phyloP scores from a whole-genome alignment of 2,888 invertebrate genomes.

The Tillus elongatus region DNA sequence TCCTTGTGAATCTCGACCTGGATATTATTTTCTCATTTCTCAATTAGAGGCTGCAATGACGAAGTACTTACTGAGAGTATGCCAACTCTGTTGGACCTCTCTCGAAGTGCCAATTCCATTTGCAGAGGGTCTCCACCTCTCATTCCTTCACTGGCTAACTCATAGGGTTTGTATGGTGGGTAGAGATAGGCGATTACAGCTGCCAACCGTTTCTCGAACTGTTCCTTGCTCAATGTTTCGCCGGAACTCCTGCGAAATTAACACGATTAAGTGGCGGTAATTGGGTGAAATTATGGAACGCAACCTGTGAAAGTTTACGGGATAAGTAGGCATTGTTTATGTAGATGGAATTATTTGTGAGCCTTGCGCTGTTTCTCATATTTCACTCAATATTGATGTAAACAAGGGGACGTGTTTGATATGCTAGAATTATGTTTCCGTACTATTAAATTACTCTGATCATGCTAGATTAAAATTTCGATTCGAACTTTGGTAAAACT shows the following conservation, averaged over 20 bases:
- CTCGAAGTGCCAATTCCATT: constrained; percentile 60
- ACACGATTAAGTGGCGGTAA: too few relatives aligned
- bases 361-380: neutral
- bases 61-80: constrained; percentile 52
- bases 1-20: too few relatives aligned
- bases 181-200: constrained; percentile 51
- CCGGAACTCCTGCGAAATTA: constrained; percentile 44
- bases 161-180: constrained; percentile 51
- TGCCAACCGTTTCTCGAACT: constrained; percentile 51
- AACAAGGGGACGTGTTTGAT: too few relatives aligned
- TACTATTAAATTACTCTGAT: too few relatives aligned
- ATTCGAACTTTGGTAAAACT: too few relatives aligned
- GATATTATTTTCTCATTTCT: too few relatives aligned
- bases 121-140: constrained; percentile 52
- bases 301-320: too few relatives aligned
- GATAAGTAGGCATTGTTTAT: too few relatives aligned
- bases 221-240: constrained; percentile 53
- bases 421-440: too few relatives aligned
- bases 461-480: too few relatives aligned
- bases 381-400: too few relatives aligned
- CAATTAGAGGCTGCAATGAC: neutral
- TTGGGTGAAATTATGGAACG: too few relatives aligned
- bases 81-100: constrained; percentile 63
- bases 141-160: constrained; percentile 52
- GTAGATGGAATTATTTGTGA: neutral